These are phyloP conservation scores for Desmophyllum pertusum DNA, from an alignment of 92 coral and sea anemone genomes.

Conservation along the genomic window DNA sequence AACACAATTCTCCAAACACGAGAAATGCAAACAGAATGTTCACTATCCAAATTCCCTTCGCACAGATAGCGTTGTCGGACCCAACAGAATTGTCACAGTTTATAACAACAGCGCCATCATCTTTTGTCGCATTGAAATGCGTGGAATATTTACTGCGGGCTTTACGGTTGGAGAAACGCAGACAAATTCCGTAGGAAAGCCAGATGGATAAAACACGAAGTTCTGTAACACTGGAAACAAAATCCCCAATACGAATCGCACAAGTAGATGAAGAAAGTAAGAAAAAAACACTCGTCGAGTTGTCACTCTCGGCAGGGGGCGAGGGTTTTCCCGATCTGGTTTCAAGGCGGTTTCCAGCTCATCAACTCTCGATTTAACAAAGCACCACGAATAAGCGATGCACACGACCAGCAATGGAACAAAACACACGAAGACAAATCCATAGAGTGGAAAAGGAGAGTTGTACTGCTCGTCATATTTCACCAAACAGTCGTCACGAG, in stretches of 20 bases:
- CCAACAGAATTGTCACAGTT: constrained; percentile 54
- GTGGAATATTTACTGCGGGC: not conserved
- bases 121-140: not conserved
- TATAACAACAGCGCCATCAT: not conserved
- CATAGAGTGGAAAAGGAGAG: constrained; percentile 41
- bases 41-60: constrained; percentile 6
- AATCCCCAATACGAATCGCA: constrained; percentile 42
- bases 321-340: constrained; percentile 43
- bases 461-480: constrained; percentile 53
- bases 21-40: constrained; percentile 23
- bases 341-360: constrained; percentile 34
- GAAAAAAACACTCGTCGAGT: constrained; percentile 38
- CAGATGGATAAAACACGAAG: constrained; percentile 29
- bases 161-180: constrained; percentile 9
- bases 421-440: constrained; percentile 34
- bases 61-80: constrained; percentile 17
- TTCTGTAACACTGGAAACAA: constrained; percentile 33
- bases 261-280: constrained; percentile 41
- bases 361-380: constrained; percentile 45
- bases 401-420: constrained; percentile 2
- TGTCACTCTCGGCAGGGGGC: constrained; percentile 25
- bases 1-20: constrained; percentile 23
- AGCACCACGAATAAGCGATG: constrained; percentile 42
- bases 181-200: constrained; percentile 32
- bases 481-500: constrained; percentile 20